These are phyloP conservation scores for Temnothorax rugatulus DNA, from an alignment of 2,888 invertebrate species.

Conservation along the genomic window DNA sequence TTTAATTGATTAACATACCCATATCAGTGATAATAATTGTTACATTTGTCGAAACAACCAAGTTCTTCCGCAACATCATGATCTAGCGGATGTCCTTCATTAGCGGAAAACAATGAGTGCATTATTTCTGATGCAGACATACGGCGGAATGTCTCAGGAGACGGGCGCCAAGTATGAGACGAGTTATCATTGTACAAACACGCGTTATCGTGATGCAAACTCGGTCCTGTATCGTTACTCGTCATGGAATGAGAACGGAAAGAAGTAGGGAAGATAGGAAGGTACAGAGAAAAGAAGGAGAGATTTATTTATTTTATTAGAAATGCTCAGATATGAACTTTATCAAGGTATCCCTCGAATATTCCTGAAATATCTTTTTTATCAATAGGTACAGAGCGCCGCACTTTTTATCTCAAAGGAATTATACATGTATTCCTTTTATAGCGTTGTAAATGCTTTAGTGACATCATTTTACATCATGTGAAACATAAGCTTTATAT, in stretches of 20 bases:
- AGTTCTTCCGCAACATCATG: neutral
- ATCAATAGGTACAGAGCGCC: neutral
- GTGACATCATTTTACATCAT: neutral
- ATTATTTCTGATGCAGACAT: constrained; percentile 69
- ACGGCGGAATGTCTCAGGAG: constrained; percentile 72
- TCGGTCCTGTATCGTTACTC: constrained; percentile 69
- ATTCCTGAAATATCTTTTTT: constrained; percentile 26
- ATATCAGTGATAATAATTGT: neutral
- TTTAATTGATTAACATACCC: neutral
- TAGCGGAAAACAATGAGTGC: constrained; percentile 69
- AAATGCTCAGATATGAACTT: constrained; percentile 1
- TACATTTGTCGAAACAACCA: neutral
- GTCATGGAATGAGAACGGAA: constrained; percentile 15
- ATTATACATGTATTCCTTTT: neutral
- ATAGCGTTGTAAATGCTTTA: neutral
- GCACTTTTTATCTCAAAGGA: constrained; percentile 6
- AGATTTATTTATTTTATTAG: constrained; percentile 40
- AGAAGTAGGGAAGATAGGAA: neutral
- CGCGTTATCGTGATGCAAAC: constrained; percentile 81
- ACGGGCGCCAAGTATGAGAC: constrained; percentile 80
- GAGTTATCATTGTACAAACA: constrained; percentile 84
- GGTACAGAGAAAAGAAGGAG: neutral
- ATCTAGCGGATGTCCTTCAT: constrained; percentile 56
- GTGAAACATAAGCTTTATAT: neutral
- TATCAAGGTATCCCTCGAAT: neutral